Base-by-base conservation (phyloP, 2,797 vertebrate species). In the Sebastes matsubarae region DNA sequence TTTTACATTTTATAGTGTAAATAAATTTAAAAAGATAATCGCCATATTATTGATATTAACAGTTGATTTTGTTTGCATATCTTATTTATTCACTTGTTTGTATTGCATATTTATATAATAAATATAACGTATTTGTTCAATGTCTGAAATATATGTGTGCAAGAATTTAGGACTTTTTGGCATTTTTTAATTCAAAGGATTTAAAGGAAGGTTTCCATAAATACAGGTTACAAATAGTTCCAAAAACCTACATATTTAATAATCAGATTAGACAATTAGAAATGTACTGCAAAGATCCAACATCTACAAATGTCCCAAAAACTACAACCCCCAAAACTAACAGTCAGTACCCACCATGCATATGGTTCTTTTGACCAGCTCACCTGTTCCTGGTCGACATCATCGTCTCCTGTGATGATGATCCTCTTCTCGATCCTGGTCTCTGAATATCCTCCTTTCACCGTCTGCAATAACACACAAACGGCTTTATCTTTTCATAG, bases 321-420 rank as follows among this genome's bases (percentile, higher is more conserved):
- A 10, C 18, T 24, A 52, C n/a, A 71, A 32, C 7, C 14, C 30
- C 29, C 24, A 42, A 72, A 71, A 11, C 10, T 3, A 24, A 32
- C 24, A 38, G 9, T 10, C 18, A 10, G 22, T 11, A 22, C 25
- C 27, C 34, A 34, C 5, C 1, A 10, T 55, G 16, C 24, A 46
- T 9, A 5, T 32, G 20, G 16, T 38, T 76, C 42, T 52, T 38
- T 46, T 57, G 2, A 57, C 12, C 34, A 29, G 20, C 92, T 88
- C 94, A 99, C 98, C 97, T 99, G 98, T 84, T 99, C 98, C 95
- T 99, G 98, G 92, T 99, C 98, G 58, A 99, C 98, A 27, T 99
- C 98, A 91, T 99, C 98, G 46, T 99, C 98, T 88, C 98, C 98
- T 3, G 98, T 99, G 93, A 99, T 99, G 87, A 99, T 99, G 93